Percentiles rank a stretch among this genome's conserved stretches.
Conservation (phyloP, 1,140 invertebrate genomes). For the Habropoda laboriosa region DNA sequence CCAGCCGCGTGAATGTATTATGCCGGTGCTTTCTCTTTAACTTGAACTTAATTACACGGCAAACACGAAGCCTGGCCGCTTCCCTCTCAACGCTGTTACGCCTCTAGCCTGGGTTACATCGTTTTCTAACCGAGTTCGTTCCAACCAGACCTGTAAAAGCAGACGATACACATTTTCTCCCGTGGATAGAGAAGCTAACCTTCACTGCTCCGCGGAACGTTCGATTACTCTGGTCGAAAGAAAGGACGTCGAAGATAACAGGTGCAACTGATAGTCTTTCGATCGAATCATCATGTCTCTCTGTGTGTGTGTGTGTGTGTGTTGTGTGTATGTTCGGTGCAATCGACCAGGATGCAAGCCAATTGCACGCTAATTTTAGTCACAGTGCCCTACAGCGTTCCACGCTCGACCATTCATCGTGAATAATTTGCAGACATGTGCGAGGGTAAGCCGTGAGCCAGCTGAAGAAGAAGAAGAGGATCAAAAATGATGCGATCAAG, state of each 20-base stretch:
- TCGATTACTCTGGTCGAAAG: neutral
- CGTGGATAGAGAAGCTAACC: neutral
- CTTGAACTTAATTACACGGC: slow-evolving; percentile 43
- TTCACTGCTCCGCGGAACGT: neutral
- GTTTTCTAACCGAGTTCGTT: slow-evolving; percentile 1
- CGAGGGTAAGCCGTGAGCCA: slow-evolving; percentile 40
- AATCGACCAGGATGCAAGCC: slow-evolving; percentile 39
- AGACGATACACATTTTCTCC: neutral
- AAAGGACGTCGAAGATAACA: neutral
- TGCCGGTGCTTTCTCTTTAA: slow-evolving; percentile 48
- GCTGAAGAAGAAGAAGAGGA: slow-evolving; percentile 24
- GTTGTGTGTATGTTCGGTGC: slow-evolving; percentile 17
- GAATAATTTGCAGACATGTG: slow-evolving; percentile 65
- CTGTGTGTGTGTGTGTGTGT: neutral
- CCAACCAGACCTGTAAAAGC: neutral
- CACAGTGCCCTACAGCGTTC: slow-evolving; percentile 12
- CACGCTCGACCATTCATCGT: slow-evolving; percentile 42
- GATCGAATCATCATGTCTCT: neutral
- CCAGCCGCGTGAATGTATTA: slow-evolving; percentile 14
- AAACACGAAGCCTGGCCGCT: neutral
- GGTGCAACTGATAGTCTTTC: neutral
- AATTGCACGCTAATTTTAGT: no score
- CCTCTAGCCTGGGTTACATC: neutral
- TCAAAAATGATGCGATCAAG: slow-evolving; percentile 44
- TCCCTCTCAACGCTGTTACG: slow-evolving; percentile 34